Conservation (phyloP, 2,888 invertebrate genomes). For the Alsophila aescularia region DNA sequence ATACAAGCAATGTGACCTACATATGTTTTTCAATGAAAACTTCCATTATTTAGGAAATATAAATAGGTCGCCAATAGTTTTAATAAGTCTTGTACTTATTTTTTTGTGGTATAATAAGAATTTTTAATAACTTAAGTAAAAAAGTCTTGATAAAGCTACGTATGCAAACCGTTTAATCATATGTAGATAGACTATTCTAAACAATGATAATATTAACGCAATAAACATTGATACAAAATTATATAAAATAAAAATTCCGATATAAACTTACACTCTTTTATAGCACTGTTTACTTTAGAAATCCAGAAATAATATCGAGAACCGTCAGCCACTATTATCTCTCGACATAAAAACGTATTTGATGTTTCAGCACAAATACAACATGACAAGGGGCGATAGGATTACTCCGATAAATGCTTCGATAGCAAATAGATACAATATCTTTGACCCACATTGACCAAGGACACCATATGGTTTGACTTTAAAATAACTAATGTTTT, state of each 20-base stretch:
- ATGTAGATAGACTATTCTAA: too few relatives aligned
- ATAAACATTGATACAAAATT: too few relatives aligned
- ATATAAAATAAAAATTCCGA: not conserved
- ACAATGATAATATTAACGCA: too few relatives aligned
- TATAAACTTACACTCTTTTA: not conserved
- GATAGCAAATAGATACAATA: constrained; percentile 30
- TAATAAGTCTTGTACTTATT: too few relatives aligned
- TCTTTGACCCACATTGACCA: constrained; percentile 51
- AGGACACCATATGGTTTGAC: constrained; percentile 14
- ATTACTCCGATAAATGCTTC: constrained; percentile 13
- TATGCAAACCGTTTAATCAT: too few relatives aligned
- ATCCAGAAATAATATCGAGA: not conserved
- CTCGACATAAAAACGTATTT: constrained; percentile 16
- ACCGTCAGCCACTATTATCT: constrained; percentile 14
- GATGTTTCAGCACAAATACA: constrained; percentile 20
- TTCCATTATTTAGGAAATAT: too few relatives aligned
- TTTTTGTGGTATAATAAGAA: too few relatives aligned
- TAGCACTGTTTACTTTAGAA: not conserved
- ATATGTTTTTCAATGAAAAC: too few relatives aligned
- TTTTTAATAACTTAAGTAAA: too few relatives aligned
- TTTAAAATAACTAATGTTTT: not conserved
- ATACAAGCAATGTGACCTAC: too few relatives aligned
- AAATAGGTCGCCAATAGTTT: too few relatives aligned
- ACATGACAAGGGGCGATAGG: constrained; percentile 27
- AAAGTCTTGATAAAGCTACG: too few relatives aligned